phyloP scores from a whole-genome alignment of 2,888 invertebrate species.

The Synanthedon tipuliformis region DNA sequence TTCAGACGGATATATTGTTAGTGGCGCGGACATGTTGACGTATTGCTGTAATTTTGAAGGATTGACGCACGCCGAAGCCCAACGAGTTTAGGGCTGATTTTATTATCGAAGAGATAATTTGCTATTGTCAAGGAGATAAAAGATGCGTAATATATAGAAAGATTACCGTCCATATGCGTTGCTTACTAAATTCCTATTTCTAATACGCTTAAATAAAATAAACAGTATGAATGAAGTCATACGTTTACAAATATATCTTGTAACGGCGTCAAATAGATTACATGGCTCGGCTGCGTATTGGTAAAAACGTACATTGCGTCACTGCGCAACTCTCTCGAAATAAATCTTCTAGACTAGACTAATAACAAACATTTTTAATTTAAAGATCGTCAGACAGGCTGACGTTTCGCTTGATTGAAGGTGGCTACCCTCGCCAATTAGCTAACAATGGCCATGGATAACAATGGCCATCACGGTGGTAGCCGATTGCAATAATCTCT shows the following conservation, averaged over 20 bases:
- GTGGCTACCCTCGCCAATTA: too few species aligned
- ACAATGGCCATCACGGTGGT: too few species aligned
- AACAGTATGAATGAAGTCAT: constrained; percentile 1
- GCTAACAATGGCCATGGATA: too few species aligned
- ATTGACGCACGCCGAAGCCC: background rate
- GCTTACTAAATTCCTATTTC: background rate
- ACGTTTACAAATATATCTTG: background rate
- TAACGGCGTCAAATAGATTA: background rate
- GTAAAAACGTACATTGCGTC: background rate
- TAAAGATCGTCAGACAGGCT: too few species aligned
- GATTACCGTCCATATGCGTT: background rate
- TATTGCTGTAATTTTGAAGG: constrained; percentile 21
- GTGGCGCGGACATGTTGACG: constrained; percentile 6
- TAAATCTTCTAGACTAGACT: background rate
- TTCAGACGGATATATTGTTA: constrained; percentile 23
- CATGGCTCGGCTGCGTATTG: background rate
- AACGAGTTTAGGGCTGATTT: too few species aligned
- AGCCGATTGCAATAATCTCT: too few species aligned
- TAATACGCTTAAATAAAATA: background rate
- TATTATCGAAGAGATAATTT: too few species aligned
- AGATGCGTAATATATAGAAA: background rate
- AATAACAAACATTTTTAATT: too few species aligned
- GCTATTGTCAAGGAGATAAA: background rate
- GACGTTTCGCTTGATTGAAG: too few species aligned
- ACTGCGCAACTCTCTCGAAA: background rate